These are phyloP conservation scores for Calliopum simillimum DNA, from an alignment of 2,888 invertebrate genomes.

Conservation along the genomic window DNA sequence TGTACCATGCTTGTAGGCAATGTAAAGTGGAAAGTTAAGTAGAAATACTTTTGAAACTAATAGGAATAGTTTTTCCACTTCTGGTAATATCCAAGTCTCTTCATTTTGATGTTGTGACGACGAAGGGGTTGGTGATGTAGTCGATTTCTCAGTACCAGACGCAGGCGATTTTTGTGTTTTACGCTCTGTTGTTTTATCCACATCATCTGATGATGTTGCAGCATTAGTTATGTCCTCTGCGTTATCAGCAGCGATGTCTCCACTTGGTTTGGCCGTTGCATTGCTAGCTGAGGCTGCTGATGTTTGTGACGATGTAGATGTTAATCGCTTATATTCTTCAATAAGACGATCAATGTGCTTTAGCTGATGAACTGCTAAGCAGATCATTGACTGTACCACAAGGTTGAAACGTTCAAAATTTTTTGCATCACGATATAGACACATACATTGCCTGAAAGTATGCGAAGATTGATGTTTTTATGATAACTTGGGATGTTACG, in stretches of 20 bases:
- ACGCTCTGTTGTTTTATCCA: not conserved
- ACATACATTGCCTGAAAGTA: conserved; percentile 82
- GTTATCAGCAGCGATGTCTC: not conserved
- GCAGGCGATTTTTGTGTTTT: conserved; percentile 10
- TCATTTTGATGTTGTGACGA: conserved; percentile 57
- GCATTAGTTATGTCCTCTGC: conserved; percentile 14
- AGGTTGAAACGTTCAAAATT: conserved; percentile 92
- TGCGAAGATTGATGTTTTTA: conserved; percentile 66
- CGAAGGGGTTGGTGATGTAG: conserved; percentile 18
- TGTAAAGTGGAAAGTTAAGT: conserved; percentile 88
- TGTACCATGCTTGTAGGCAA: conserved; percentile 87
- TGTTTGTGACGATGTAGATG: conserved; percentile 46
- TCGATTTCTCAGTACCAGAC: conserved; percentile 7
- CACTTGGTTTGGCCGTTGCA: not conserved
- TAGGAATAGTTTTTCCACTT: conserved; percentile 88
- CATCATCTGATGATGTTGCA: not conserved
- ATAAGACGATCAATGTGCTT: conserved; percentile 77
- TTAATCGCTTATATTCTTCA: conserved; percentile 65
- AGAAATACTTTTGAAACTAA: conserved; percentile 90
- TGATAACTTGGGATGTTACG: no score
- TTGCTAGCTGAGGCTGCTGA: conserved; percentile 29
- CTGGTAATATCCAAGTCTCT: conserved; percentile 79
- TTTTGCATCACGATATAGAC: conserved; percentile 91
- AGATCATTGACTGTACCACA: conserved; percentile 88
- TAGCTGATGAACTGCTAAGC: conserved; percentile 84